phyloP scores from a whole-genome alignment of 1,140 invertebrate genomes.

The Sminthurides bifidus region DNA sequence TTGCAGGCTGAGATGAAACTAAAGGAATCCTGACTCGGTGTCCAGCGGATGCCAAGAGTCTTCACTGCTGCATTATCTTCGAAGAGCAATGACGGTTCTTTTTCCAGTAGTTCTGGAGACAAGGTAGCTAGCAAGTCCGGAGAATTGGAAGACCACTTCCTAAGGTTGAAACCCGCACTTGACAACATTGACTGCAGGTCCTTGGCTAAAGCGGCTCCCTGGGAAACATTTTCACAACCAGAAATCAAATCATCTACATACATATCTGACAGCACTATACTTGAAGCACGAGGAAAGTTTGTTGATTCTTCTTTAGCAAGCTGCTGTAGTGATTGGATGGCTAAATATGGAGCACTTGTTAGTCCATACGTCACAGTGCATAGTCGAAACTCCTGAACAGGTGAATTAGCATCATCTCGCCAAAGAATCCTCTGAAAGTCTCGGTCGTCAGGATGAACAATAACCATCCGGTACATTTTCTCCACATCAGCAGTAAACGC shows the following conservation, averaged over 20 bases:
- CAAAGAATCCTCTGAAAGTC: slow-evolving; percentile 28
- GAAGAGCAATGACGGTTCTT: neutral
- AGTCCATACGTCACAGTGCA: slow-evolving; percentile 36
- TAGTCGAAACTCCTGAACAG: slow-evolving; percentile 31
- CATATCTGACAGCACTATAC: slow-evolving; percentile 14
- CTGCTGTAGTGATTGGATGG: slow-evolving; percentile 32
- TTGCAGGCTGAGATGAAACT: neutral
- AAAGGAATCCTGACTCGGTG: slow-evolving; percentile 30
- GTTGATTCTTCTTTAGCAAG: slow-evolving; percentile 13
- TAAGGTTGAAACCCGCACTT: slow-evolving; percentile 32
- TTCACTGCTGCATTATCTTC: slow-evolving; percentile 29
- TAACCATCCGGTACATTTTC: slow-evolving; percentile 32
- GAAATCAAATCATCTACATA: slow-evolving; percentile 39
- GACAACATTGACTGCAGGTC: slow-evolving; percentile 25
- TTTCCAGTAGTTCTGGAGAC: slow-evolving; percentile 7
- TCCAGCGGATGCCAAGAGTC: slow-evolving; percentile 34
- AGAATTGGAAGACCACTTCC: slow-evolving; percentile 35
- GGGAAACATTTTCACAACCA: slow-evolving; percentile 33
- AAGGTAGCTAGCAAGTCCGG: slow-evolving; percentile 8
- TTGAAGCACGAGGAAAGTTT: slow-evolving; percentile 13
- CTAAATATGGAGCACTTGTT: slow-evolving; percentile 33
- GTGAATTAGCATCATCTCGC: slow-evolving; percentile 16
- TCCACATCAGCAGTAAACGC: slow-evolving; percentile 34
- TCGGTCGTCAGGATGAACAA: neutral
- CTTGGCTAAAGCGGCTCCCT: slow-evolving; percentile 31